Percentiles rank a stretch among this genome's conserved stretches.
phyloP scores from a whole-genome alignment of 2,797 vertebrate genomes.

The Austrolebias charrua region DNA sequence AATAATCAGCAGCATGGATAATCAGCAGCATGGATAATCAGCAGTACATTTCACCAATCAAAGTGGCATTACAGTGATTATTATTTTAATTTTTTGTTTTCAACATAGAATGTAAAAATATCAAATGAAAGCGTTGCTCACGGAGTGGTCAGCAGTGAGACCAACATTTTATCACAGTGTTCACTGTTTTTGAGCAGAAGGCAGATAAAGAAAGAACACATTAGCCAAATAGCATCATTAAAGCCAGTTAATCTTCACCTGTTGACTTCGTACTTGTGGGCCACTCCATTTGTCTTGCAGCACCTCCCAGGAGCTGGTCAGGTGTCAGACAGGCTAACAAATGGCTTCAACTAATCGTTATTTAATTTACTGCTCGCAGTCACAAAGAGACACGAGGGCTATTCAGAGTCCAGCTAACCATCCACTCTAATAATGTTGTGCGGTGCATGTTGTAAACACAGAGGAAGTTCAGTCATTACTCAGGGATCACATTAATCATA shows the following conservation, averaged over 20 bases:
- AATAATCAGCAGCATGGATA: no score
- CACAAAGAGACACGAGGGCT: slow-evolving; percentile 63
- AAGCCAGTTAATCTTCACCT: slow-evolving; percentile 81
- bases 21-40: no score
- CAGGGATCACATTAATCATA: slow-evolving; percentile 69
- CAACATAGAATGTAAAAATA: no score
- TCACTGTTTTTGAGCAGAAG: slow-evolving; percentile 33
- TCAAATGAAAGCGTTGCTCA: no score
- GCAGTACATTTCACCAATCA: no score
- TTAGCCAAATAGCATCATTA: slow-evolving; percentile 84
- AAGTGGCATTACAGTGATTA: no score
- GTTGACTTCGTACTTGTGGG: slow-evolving; percentile 75
- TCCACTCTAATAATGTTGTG: slow-evolving; percentile 31
- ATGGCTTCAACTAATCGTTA: slow-evolving; percentile 79
- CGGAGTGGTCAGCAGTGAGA: no score
- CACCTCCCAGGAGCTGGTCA: slow-evolving; percentile 71
- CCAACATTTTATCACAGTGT: slow-evolving; percentile 25
- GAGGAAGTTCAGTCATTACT: slow-evolving; percentile 75
- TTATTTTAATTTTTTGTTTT: no score
- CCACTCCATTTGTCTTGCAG: slow-evolving; percentile 68
- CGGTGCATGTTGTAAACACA: slow-evolving; percentile 15
- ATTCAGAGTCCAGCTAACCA: slow-evolving; percentile 59
- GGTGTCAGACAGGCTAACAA: slow-evolving; percentile 79
- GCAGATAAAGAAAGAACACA: slow-evolving; percentile 41
- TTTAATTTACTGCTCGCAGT: slow-evolving; percentile 80